Evolutionary conservation across 2,797 vertebrate genomes (phyloP), one percentile per base, ranked within the genome.

Genomic region (Sarcoramphus papa): DNA sequence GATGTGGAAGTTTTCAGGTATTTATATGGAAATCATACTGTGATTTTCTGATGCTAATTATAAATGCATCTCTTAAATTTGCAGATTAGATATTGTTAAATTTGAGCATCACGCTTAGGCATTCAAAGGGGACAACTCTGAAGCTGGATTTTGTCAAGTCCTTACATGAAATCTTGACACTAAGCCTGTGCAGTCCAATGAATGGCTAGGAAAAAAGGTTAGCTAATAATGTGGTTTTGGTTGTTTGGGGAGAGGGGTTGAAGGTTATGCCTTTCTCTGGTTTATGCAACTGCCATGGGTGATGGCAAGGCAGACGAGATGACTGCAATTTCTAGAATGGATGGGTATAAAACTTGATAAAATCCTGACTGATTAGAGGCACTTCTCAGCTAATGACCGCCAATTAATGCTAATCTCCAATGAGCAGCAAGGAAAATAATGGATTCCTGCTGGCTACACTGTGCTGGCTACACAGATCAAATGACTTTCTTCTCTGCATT

Each of bases 381-480:
- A 90, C 63, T 95, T 96, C 90, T 86, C 76, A 93, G 69, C 90
- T 95, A 95, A 96, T 86, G 74, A 88, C 43, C 11, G 0, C 74
- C 94, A 95, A 87, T 95, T 90, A 94, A 93, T 82, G 85, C 47
- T 95, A 75, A 95, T 93, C 77, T 76, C 65, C 41, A 62, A 8
- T 4, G 62, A 84, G 24, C 27, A 10, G 60, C 89, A 78, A 81
- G 81, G 85, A 78, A 88, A 86, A 92, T 27, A 69, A 90, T 33
- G 76, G 76, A 86, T 91, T 86, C 70, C 88, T 76, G 35, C 82
- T 78, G 87, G 65, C 57, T 85, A 17, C 45, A 27, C 37, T 20
- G 9, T n/a, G 30, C 68, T 90, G 65, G 62, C 90, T 65, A 6
- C 47, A 41, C 50, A 15, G 35, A 95, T 63, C n/a, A 73, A 77